A percentile compares a stretch with the other conserved stretches of the same genome.
Evolutionary conservation across 2,888 invertebrate genomes (phyloP).

Genomic region (Leucoptera coffeella): DNA sequence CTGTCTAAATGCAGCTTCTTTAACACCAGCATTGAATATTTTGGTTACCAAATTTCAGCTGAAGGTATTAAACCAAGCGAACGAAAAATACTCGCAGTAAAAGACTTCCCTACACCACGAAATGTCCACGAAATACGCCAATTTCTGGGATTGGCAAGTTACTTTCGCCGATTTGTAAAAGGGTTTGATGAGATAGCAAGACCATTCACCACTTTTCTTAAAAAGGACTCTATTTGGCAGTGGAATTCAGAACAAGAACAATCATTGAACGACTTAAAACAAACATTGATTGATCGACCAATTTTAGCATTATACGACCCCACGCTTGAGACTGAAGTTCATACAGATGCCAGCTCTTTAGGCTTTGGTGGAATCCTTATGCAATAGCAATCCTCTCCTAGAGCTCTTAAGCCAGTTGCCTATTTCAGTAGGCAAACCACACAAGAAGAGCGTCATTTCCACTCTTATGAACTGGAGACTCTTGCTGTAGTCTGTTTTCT

Average conservation of each 20-base stretch:
- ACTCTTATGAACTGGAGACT: no score
- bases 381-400: slow-evolving; percentile 7
- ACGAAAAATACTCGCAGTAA: slow-evolving; percentile 9
- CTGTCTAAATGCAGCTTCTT: slow-evolving; percentile 10
- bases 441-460: slow-evolving; percentile 11
- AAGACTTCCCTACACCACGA: no score
- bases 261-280: slow-evolving; percentile 7
- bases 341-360: no score
- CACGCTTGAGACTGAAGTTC: slow-evolving; percentile 10
- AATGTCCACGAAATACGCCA: no score
- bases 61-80: slow-evolving; percentile 8
- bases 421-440: slow-evolving; percentile 12
- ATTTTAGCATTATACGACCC: slow-evolving; percentile 7
- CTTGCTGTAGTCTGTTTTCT: slow-evolving; percentile 15
- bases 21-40: slow-evolving; percentile 7
- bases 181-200: slow-evolving; percentile 9
- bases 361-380: no score
- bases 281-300: slow-evolving; percentile 4
- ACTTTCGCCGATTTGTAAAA: no score
- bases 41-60: slow-evolving; percentile 9
- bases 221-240: slow-evolving; percentile 8
- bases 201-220: slow-evolving; percentile 8
- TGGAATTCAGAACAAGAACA: slow-evolving; percentile 6
- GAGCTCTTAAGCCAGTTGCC: no score
- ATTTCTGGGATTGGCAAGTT: no score